phyloP scores from a whole-genome alignment of 2,113 vertebrate genomes.

The Cyprinus carpio region DNA sequence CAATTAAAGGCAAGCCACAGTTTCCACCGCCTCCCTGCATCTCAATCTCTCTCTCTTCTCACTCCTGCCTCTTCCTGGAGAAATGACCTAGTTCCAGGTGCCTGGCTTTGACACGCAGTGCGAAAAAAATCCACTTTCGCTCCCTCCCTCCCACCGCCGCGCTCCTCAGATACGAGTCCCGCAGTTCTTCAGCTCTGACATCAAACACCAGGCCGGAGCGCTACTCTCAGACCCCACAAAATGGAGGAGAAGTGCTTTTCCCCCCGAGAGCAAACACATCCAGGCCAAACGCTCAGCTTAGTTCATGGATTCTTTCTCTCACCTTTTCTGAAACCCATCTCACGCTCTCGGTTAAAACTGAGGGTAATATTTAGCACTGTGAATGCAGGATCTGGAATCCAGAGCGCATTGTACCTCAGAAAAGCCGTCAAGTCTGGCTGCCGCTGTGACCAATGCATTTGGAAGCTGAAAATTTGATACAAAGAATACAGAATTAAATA shows the following conservation, averaged over 20 bases:
- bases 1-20: slow-evolving; percentile 22
- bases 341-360: background rate
- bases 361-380: slow-evolving; percentile 7
- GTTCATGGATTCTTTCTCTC: background rate
- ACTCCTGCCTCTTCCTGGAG: slow-evolving; percentile 11
- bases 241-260: slow-evolving; percentile 43
- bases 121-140: slow-evolving; percentile 45
- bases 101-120: slow-evolving; percentile 49
- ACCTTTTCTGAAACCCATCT: background rate
- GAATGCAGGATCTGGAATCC: slow-evolving; percentile 40
- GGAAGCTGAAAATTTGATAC: slow-evolving; percentile 39
- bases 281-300: background rate
- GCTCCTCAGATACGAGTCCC: slow-evolving; percentile 41
- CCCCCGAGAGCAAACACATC: slow-evolving; percentile 45
- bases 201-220: slow-evolving; percentile 49
- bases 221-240: slow-evolving; percentile 41
- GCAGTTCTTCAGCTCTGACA: slow-evolving; percentile 53
- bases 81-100: slow-evolving; percentile 62
- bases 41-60: slow-evolving; percentile 24
- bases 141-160: slow-evolving; percentile 19
- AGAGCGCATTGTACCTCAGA: background rate
- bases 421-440: slow-evolving; percentile 24
- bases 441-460: slow-evolving; percentile 39
- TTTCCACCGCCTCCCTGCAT: background rate
- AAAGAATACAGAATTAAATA: slow-evolving; percentile 42